A percentile compares a stretch with the other conserved stretches of the same genome.
Conservation (phyloP, 2,888 invertebrate genomes). For the Mimumesa dahlbomi region DNA sequence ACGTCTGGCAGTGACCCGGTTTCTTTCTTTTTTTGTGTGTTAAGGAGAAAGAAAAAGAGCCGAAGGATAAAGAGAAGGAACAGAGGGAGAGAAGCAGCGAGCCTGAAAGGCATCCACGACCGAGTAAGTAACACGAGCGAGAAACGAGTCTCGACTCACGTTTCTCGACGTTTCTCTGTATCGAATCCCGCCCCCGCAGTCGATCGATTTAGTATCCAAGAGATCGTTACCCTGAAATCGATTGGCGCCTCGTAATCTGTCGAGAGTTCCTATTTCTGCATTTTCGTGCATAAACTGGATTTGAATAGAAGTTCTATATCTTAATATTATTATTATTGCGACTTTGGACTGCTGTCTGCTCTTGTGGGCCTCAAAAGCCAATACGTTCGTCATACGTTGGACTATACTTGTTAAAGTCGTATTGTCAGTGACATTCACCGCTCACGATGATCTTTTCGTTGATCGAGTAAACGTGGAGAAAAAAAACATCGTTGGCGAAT, state of each 20-base stretch:
- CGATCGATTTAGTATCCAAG: constrained; percentile 50
- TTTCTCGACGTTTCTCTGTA: constrained; percentile 23
- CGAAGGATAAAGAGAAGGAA: constrained; percentile 75
- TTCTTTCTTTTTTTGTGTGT: constrained; percentile 29
- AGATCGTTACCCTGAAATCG: constrained; percentile 43
- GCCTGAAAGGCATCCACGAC: constrained; percentile 78
- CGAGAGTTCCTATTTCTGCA: constrained; percentile 66
- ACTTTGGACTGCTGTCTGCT: constrained; percentile 69
- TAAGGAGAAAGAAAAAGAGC: constrained; percentile 76
- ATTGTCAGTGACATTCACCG: constrained; percentile 50
- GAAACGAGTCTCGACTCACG: constrained; percentile 21
- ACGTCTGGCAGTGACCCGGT: constrained; percentile 4
- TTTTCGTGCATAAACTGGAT: constrained; percentile 69
- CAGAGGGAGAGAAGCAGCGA: constrained; percentile 74
- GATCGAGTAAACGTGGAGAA: too few species aligned
- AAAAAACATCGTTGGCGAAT: too few species aligned
- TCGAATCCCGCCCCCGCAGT: constrained; percentile 20
- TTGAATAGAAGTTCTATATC: constrained; percentile 44
- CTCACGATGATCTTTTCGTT: constrained; percentile 10
- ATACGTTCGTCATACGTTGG: constrained; percentile 49
- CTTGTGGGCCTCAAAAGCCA: constrained; percentile 62
- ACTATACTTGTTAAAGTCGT: constrained; percentile 40
- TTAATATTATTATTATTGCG: constrained; percentile 50
- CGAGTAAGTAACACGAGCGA: constrained; percentile 75
- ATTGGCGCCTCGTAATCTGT: constrained; percentile 53